Conservation (phyloP, 2,113 vertebrate genomes). For the Perca schrenkii region DNA sequence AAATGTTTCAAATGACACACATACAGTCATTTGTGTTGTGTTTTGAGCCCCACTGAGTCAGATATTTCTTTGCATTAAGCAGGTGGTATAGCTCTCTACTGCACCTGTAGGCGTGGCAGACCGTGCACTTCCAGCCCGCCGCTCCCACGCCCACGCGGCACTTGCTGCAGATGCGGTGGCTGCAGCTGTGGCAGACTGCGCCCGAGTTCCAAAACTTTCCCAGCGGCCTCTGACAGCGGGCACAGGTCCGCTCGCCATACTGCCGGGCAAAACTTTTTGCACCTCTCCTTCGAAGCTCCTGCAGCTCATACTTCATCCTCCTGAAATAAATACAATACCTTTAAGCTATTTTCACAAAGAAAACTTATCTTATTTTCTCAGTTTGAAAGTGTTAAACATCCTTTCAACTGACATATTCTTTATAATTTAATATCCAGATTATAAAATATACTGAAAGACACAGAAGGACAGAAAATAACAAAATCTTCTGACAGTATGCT, state of each 20-base stretch:
- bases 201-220: constrained; percentile 89
- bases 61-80: neutral
- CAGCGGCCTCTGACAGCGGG: constrained; percentile 88
- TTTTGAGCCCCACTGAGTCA: neutral
- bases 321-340: constrained; percentile 70
- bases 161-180: constrained; percentile 89
- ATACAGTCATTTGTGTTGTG: neutral
- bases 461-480: neutral
- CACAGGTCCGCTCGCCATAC: constrained; percentile 85
- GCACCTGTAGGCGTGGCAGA: constrained; percentile 90
- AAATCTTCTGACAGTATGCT: neutral
- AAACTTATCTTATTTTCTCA: too few species aligned
- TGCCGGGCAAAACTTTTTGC: constrained; percentile 72
- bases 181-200: constrained; percentile 90
- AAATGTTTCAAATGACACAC: neutral
- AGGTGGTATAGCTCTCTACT: constrained; percentile 18
- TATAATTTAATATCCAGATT: neutral
- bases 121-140: constrained; percentile 88
- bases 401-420: neutral
- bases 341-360: neutral
- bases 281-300: constrained; percentile 86
- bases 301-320: constrained; percentile 88
- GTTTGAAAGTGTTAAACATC: too few species aligned
- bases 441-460: neutral
- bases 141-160: constrained; percentile 85